Base-by-base conservation (phyloP, 2,797 vertebrate genomes). In the Erpetoichthys calabaricus region DNA sequence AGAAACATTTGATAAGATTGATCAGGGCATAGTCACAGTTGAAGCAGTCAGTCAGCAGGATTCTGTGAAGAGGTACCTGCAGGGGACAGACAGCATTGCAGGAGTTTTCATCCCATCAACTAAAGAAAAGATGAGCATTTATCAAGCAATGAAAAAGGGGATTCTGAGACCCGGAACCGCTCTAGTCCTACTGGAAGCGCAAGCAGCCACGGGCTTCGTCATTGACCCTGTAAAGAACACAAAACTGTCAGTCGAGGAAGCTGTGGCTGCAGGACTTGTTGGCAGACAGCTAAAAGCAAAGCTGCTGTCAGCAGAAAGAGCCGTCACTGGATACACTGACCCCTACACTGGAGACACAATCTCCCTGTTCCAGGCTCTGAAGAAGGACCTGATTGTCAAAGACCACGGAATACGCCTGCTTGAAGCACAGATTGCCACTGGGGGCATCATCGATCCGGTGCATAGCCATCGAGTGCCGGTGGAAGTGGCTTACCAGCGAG, bases 361-460 rank as follows among this genome's bases (percentile, higher is more conserved):
- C 67, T 81, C 78, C 6, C 53, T 85, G 53, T 80, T 80, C 69
- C 75, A 84, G 72, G 80, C 80, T 4, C 72, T 84, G 64, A 69
- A 71, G 57, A 56, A 79, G 68, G 44, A 78, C 50, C 63, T 85
- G 44, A 68, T 81, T 44, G 47, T 66, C 50, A 73, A 50, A 71
- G 69, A 45, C 5, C 59, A 79, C 61, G 81, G 78, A 41, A 62
- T 80, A 44, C 72, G 63, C 61, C 74, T 83, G 44, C 73, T 86
- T 59, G 76, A 85, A 7, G 73, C 77, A 62, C 77, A 91, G 70
- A 78, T 86, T 7, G 86, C n/a, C n/a, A n/a, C n/a, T n/a, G n/a
- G n/a, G n/a, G n/a, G n/a, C n/a, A n/a, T n/a, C n/a, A n/a, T n/a
- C n/a, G n/a, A n/a, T n/a, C n/a, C n/a, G n/a, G n/a, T n/a, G n/a